Base-by-base conservation (phyloP, 2,888 invertebrate species). In the Rhorus exstirpatorius region DNA sequence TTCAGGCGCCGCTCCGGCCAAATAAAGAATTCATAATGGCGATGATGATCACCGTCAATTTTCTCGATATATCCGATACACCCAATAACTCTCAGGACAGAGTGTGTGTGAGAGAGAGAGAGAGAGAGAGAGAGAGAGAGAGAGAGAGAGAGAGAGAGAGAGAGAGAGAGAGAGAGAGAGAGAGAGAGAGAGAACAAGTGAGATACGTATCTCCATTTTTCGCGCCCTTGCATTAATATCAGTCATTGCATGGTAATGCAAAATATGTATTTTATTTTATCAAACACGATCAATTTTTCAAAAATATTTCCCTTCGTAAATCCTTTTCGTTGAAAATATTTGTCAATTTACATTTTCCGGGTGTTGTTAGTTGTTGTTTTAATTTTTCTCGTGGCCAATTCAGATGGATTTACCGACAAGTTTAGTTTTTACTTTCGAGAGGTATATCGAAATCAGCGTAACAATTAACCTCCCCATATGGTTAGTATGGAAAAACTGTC, bases 21-120 rank as follows among this genome's bases (percentile, higher is more conserved):
- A 92, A 92, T 92, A 91, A 92, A 92, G 91, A 92, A 92, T 92
- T 90, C 90, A 89, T 92, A 92, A 92, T 92, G 91, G 92, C 92
- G 92, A 92, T 92, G 92, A 92, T 92, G 91, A 92, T 89, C 91
- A 86, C 89, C 90, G 88, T 88, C 91, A 92, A 92, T 92, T 91
- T 91, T 88, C 87, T 89, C 90, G 88, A 91, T 91, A 90, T 88
- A 91, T 89, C 88, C 87, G 89, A 91, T 91, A 90, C 90, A 88
- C 87, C 74, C 89, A 88, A 89, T 90, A 90, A 90, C 90, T 90
- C 91, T 88, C 86, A 12, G n/a, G 31, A 7, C 14, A 7, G n/a
- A 1, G 19, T 6, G 19, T 35, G 35, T 12, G 46, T 17, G 14
- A 49, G 46, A 26, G 14, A 26, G 26, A 46, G 65, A 46, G 65